phyloP scores from a whole-genome alignment of 2,797 vertebrate species.

The Alexandromys oeconomus region DNA sequence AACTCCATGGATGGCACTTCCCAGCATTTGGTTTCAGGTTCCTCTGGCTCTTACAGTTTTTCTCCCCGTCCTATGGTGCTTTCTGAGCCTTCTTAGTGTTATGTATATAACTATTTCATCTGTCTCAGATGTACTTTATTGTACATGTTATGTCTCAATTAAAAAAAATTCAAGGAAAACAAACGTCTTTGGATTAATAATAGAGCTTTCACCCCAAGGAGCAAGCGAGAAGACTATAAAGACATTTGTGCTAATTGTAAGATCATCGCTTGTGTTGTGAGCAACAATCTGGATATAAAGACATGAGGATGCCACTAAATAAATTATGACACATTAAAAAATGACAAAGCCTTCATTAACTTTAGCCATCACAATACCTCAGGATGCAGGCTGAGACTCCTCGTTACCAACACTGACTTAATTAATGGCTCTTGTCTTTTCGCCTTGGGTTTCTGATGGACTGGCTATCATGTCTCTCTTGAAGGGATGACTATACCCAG shows the following conservation, averaged over 20 bases:
- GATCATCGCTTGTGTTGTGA: not conserved
- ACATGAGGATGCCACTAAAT: conserved; percentile 9
- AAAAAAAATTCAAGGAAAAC: conserved; percentile 6
- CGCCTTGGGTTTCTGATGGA: not conserved
- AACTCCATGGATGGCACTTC: fast-evolving
- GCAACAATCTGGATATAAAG: not conserved
- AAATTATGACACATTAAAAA: not conserved
- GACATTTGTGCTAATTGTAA: not conserved
- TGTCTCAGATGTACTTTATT: not conserved
- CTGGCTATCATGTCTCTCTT: not conserved
- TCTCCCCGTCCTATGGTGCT: no score
- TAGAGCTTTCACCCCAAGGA: conserved; percentile 9
- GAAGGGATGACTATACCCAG: not conserved
- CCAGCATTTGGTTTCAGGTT: not conserved
- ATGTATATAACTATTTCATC: not conserved
- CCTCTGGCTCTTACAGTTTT: not conserved
- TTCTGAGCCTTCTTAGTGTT: not conserved
- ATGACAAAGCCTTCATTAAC: not conserved
- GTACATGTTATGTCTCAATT: not conserved
- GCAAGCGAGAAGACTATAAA: not conserved
- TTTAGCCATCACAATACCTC: not conserved
- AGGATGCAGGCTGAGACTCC: not conserved
- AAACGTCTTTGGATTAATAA: not conserved
- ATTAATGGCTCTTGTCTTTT: not conserved
- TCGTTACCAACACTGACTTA: not conserved